These are phyloP conservation scores for Sebastes matsubarae DNA, from an alignment of 2,797 vertebrate species.

Conservation along the genomic window DNA sequence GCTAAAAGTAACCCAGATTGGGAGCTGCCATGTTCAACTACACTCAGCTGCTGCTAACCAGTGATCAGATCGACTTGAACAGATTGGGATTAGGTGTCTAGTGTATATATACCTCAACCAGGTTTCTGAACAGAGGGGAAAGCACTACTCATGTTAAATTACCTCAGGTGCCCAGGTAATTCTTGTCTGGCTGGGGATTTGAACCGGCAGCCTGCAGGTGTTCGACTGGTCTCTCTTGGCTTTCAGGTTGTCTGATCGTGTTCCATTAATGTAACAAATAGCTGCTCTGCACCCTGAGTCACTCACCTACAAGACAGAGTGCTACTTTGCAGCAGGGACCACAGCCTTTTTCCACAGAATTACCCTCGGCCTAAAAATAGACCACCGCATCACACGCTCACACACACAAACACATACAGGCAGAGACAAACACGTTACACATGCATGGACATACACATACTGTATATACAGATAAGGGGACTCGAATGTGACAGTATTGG, in stretches of 20 bases:
- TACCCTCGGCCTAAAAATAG: constrained; percentile 61
- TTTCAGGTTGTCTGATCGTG: constrained; percentile 38
- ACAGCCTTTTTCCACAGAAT: constrained; percentile 52
- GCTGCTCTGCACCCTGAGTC: constrained; percentile 35
- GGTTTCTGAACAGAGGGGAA: background rate
- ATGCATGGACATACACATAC: background rate
- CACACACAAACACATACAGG: background rate
- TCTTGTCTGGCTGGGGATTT: constrained; percentile 18
- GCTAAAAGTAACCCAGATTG: background rate
- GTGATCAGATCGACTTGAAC: constrained; percentile 7
- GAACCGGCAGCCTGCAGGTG: constrained; percentile 26
- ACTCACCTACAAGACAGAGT: constrained; percentile 50
- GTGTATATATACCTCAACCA: background rate
- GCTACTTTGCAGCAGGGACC: constrained; percentile 53
- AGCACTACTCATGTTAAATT: constrained; percentile 30
- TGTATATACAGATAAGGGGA: constrained; percentile 26
- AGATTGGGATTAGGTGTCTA: background rate
- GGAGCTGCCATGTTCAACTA: background rate
- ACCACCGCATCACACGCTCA: constrained; percentile 19
- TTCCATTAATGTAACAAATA: constrained; percentile 38
- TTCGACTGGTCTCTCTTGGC: background rate
- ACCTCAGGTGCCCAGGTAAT: constrained; percentile 8
- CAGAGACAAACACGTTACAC: background rate
- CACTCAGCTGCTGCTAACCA: background rate
- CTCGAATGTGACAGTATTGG: constrained; percentile 6